Base-by-base conservation (phyloP, 2,888 invertebrate genomes). In the Microctonus brassicae region DNA sequence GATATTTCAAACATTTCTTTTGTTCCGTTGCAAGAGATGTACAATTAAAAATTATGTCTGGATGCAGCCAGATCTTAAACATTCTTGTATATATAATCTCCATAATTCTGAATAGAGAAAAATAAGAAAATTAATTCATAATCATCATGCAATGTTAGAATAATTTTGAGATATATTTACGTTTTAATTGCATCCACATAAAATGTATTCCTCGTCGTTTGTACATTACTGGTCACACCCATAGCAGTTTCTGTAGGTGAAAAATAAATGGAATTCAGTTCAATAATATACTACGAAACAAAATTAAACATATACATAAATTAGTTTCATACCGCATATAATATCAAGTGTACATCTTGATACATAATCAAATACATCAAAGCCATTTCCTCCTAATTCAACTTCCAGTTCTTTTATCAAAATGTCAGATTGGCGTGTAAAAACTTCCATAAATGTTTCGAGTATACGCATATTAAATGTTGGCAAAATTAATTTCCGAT, bases 1-100 rank as follows among this genome's bases (percentile, higher is more conserved):
- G 89, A 20, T 90, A 86, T 22, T 90, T 87, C 20, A 94, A 87
- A 75, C 88, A 89, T 65, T 90, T 87, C 58, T 88, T 87, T 80
- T 91, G 91, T 67, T 89, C 84, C 76, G 88, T 89, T 1, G 91
- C 91, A 63, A 89, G 87, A 57, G 87, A 84, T 0, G 91, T 89
- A 9, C 89, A 81, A 58, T 90, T 88, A 85, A 91, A 94, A 39
- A 93, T 84, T 0, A 89, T 87, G 67, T 92, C 90, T 0, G 90
- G 89, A 85, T 92, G 91, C 71, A 91, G 84, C 93, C 93, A 94
- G 0, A 89, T 86, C 77, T 89, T 89, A 77, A 89, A 89, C 65
- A 90, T 82, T 10, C 90, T 84, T 85, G 85, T 86, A 77, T 83
- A 88, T 53, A 90, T 86, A 39, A 89, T 87, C 1, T 88, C 86